A percentile compares a stretch with the other conserved stretches of the same genome.
phyloP scores from a whole-genome alignment of 1,140 invertebrate genomes.

The Lucilia cuprina region DNA sequence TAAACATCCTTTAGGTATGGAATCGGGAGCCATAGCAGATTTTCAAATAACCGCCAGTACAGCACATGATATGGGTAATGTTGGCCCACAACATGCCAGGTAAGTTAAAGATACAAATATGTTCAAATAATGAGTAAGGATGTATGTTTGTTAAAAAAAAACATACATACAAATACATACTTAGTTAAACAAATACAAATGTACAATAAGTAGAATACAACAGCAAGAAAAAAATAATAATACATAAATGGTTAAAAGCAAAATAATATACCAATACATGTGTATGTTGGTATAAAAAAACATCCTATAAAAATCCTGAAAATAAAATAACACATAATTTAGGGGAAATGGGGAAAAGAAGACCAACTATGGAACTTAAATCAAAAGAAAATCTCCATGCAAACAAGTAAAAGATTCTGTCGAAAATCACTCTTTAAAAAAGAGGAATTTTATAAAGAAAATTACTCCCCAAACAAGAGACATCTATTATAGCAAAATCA shows the following conservation, averaged over 20 bases:
- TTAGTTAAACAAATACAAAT: constrained; percentile 25
- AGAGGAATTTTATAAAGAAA: too few relatives aligned
- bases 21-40: constrained; percentile 86
- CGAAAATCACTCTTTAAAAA: too few relatives aligned
- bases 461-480: too few relatives aligned
- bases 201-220: background rate
- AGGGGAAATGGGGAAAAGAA: background rate
- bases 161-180: background rate
- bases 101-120: constrained; percentile 63
- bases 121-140: background rate
- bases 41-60: constrained; percentile 86
- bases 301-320: too few relatives aligned
- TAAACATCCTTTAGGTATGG: constrained; percentile 85
- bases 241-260: constrained; percentile 1
- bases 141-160: background rate
- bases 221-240: constrained; percentile 5
- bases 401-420: too few relatives aligned
- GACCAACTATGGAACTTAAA: background rate
- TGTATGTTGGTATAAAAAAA: background rate
- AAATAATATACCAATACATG: background rate
- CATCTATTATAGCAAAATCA: too few relatives aligned
- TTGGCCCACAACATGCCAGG: constrained; percentile 90
- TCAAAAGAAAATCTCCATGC: background rate
- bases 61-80: constrained; percentile 88
- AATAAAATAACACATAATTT: too few relatives aligned